Evolutionary conservation across 2,113 vertebrate genomes (phyloP).

Genomic region (Pteruthius melanotis): DNA sequence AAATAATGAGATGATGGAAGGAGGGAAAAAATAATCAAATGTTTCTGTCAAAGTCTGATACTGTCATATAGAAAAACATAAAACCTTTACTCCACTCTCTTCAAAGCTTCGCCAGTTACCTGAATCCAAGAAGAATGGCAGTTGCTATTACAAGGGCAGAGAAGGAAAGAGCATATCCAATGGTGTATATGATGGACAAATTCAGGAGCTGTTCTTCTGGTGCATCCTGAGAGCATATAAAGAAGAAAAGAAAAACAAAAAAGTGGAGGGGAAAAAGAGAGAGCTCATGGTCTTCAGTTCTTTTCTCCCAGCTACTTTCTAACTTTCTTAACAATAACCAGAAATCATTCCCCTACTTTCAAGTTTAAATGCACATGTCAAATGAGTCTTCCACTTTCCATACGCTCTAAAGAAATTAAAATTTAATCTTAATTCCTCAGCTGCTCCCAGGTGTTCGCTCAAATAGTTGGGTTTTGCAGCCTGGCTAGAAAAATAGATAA

Average conservation of each 20-base stretch:
- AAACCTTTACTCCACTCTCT: background rate
- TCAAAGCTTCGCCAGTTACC: constrained; percentile 62
- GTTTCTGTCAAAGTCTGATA: background rate
- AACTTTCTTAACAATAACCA: background rate
- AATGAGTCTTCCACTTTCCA: background rate
- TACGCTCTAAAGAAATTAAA: constrained; percentile 15
- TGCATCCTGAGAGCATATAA: constrained; percentile 60
- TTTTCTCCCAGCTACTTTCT: background rate
- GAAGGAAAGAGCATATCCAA: constrained; percentile 81
- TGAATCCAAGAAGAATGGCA: constrained; percentile 80
- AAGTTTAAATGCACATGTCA: background rate
- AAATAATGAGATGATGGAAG: background rate
- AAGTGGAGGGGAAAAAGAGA: background rate
- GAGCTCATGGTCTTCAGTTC: background rate
- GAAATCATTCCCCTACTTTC: background rate
- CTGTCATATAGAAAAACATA: background rate
- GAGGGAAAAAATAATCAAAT: background rate
- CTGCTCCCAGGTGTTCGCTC: background rate
- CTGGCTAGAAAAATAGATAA: constrained; percentile 18
- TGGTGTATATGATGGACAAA: constrained; percentile 78
- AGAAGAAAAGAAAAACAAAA: background rate
- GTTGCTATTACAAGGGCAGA: constrained; percentile 77
- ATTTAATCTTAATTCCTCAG: background rate
- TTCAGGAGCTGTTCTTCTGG: constrained; percentile 74
- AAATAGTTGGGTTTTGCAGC: background rate